phyloP scores from a whole-genome alignment of 2,888 invertebrate species.

The Junonia oenone region DNA sequence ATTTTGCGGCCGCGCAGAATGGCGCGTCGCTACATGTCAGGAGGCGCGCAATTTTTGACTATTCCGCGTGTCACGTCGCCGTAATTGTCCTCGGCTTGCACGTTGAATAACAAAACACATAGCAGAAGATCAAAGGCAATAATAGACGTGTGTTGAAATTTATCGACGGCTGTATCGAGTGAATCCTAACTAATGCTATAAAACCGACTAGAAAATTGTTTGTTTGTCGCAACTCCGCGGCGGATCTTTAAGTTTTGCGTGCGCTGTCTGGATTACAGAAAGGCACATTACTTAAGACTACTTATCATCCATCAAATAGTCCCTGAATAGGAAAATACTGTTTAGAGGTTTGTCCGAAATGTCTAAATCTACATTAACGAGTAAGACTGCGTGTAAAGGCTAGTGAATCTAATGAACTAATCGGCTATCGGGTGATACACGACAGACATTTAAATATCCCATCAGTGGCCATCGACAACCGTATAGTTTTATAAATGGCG shows the following conservation, averaged over 20 bases:
- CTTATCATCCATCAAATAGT: no score
- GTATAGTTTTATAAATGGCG: conserved; percentile 35
- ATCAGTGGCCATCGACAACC: conserved; percentile 40
- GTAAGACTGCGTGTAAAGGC: conserved; percentile 40
- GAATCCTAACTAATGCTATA: conserved; percentile 35
- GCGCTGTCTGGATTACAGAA: no score
- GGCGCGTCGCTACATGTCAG: conserved; percentile 37
- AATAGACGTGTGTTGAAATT: conserved; percentile 73
- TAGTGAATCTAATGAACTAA: conserved; percentile 42
- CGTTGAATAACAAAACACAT: conserved; percentile 67
- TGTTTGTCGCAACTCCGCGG: conserved; percentile 36
- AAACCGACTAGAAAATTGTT: conserved; percentile 50
- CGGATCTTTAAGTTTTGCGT: no score
- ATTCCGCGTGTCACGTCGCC: conserved; percentile 64
- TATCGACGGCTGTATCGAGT: conserved; percentile 64
- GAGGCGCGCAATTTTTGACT: conserved; percentile 56
- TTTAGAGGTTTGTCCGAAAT: no score
- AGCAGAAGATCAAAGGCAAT: conserved; percentile 73
- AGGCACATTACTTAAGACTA: no score
- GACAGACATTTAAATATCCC: conserved; percentile 15
- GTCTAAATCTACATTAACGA: no score
- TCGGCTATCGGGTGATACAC: conserved; percentile 3
- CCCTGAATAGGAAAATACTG: no score
- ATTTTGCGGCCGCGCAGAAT: conserved; percentile 43
- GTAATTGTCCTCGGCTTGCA: conserved; percentile 65